A percentile compares a stretch with the other conserved stretches of the same genome.
Evolutionary conservation across 2,888 invertebrate species (phyloP).

Genomic region (Troides aeacus): DNA sequence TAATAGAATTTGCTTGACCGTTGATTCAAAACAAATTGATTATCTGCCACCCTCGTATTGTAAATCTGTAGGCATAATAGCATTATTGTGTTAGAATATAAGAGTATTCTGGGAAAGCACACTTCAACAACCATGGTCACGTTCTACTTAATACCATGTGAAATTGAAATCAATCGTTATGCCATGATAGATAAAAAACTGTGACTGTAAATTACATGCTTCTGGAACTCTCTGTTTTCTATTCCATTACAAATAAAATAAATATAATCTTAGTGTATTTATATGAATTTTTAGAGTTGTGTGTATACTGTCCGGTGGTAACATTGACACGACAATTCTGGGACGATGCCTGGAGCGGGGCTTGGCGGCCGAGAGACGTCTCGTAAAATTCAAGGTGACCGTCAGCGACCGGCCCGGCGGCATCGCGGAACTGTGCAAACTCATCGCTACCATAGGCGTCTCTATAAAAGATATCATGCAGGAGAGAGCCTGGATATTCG

Average conservation of each 20-base stretch:
- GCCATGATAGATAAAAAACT: no score
- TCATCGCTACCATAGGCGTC: conserved; percentile 88
- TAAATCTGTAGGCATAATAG: no score
- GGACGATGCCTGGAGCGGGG: conserved; percentile 94
- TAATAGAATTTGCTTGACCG: no score
- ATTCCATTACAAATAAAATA: not conserved
- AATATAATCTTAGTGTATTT: not conserved
- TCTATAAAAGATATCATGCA: conserved; percentile 97
- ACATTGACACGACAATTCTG: conserved; percentile 94
- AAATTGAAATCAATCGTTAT: no score
- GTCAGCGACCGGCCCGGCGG: conserved; percentile 94
- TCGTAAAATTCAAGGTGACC: conserved; percentile 80
- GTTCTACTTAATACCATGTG: no score
- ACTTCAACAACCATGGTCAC: no score
- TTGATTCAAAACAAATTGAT: no score
- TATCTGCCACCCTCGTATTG: no score
- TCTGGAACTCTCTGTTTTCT: not conserved
- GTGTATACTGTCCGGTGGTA: conserved; percentile 91
- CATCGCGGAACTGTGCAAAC: conserved; percentile 89
- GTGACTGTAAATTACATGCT: no score
- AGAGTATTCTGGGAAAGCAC: no score
- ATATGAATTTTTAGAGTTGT: conserved; percentile 84
- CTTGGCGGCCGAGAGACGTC: conserved; percentile 90
- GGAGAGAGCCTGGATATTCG: conserved; percentile 95
- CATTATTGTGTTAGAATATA: no score